Evolutionary conservation across 2,113 vertebrate genomes (phyloP), one percentile per base, ranked within the genome.

Genomic region (Elephantulus edwardii): DNA sequence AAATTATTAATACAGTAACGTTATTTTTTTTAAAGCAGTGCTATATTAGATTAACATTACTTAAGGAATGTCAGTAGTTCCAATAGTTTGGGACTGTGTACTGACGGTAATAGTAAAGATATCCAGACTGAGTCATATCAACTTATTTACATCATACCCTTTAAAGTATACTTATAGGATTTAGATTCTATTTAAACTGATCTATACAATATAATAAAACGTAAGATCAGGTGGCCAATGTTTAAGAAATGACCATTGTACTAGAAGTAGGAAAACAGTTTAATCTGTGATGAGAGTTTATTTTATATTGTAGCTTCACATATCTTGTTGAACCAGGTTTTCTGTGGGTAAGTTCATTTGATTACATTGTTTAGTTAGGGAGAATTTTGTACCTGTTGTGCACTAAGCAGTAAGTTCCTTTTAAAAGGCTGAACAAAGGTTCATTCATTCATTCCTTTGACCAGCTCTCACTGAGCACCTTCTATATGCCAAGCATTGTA

Each of bases 81-180:
- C 44, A 64, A 62, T 74, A 68, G 35, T 84, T 91, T 89, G 38
- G 40, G 50, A 48, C 24, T 90, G 50, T 87, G 70, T 95, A 82
- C 70, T n/a, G 70, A 96, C 92, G 90, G 95, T 92, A 94, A 78
- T 7, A 79, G 40, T 58, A 88, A 92, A 78, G n/a, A 58, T 92
- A 85, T 91, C 50, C 75, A 82, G 48, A 71, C 70, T 91, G 82
- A 92, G 86, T 93, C 90, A 95, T 88, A 93, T 16, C 60, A 19
- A 88, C 56, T 84, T 92, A 87, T 82, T 93, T 93, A 68, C 68
- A 85, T 8, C 75, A 24, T 56, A 24, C 33, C 13, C 44, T 85
- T 85, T 46, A 86, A 89, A 84, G 12, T 75, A 8, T 71, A 19
- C 6, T 66, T 91, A 58, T 38, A 42, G 60, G 62, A 91, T 82